These are phyloP conservation scores for Gymnopithys bicolor DNA, from an alignment of 2,797 vertebrate genomes.

Conservation along the genomic window DNA sequence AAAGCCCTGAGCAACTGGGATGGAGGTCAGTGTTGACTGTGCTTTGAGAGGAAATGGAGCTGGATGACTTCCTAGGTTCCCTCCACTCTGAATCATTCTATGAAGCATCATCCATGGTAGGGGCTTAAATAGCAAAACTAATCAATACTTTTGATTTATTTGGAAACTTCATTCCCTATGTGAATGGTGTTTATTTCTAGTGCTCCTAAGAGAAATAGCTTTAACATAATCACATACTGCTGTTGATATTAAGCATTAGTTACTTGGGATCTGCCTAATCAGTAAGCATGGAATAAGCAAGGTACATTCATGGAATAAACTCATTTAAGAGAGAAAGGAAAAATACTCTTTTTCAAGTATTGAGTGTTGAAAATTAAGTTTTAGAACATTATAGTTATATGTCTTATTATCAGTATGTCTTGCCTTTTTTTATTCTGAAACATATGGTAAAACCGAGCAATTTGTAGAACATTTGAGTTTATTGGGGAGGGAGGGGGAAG, in stretches of 20 bases:
- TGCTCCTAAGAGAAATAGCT: not conserved
- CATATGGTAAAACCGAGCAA: not conserved
- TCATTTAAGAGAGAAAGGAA: not conserved
- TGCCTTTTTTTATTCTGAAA: not conserved
- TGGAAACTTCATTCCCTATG: not conserved
- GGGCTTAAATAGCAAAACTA: not conserved
- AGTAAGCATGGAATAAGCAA: not conserved
- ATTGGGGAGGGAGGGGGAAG: no score
- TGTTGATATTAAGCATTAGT: not conserved
- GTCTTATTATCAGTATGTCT: not conserved
- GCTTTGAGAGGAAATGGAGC: not conserved
- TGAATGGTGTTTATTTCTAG: not conserved
- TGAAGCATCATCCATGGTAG: not conserved
- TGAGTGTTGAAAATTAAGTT: not conserved
- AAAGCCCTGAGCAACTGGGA: not conserved
- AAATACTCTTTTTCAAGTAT: not conserved
- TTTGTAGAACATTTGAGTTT: not conserved
- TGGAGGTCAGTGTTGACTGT: not conserved
- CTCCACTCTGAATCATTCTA: not conserved
- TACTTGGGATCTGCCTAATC: not conserved
- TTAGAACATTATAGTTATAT: not conserved
- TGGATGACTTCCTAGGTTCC: not conserved
- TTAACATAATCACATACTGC: not conserved
- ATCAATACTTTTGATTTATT: not conserved
- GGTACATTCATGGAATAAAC: not conserved